Evolutionary conservation across 2,888 invertebrate species (phyloP), one percentile per base, ranked within the genome.

Genomic region (Dioctria linearis): DNA sequence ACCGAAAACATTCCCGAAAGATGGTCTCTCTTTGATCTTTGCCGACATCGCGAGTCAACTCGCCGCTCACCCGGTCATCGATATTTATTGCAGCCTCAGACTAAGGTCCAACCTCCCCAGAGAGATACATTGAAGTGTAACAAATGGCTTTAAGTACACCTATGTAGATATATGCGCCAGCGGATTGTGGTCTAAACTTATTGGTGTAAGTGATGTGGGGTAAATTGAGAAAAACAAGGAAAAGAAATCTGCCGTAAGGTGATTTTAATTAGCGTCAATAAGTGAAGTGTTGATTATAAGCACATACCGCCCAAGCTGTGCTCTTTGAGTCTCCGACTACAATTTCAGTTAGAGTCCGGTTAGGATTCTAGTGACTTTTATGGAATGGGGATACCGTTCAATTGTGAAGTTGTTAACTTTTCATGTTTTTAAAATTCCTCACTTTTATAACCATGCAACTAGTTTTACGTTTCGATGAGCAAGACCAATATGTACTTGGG

Each of bases 201-300:
- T 76, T 63, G 76, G 76, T 76, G 43, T 76, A 63, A 63, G 76
- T 63, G 63, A 76, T 37, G 76, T 76, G 63, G 76, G 51, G 63
- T 76, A 63, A 37, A 49, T 63, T 39, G 37, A 71, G 46, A 43
- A n/a, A 66, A 63, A 42, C 11, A 25, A 63, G 13, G 63, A 46
- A 63, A 76, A 76, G 37, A 49, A 76, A 39, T 46, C 71, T 46
- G 71, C 73, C 81, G 80, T 80, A 80, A 82, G 82, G 80, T 82
- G 82, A 82, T 82, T 82, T 82, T 82, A 82, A 82, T 82, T 82
- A 82, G 80, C 82, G 57, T 81, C 80, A 82, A 82, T 82, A 54
- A 82, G 81, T 81, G 80, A 82, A 82, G 82, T 82, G 82, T 82
- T 81, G 82, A 82, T 82, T 81, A 82, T 65, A 75, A 80, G 79